phyloP scores from a whole-genome alignment of 2,797 vertebrate genomes.

The Oceanodroma leucorhoa region DNA sequence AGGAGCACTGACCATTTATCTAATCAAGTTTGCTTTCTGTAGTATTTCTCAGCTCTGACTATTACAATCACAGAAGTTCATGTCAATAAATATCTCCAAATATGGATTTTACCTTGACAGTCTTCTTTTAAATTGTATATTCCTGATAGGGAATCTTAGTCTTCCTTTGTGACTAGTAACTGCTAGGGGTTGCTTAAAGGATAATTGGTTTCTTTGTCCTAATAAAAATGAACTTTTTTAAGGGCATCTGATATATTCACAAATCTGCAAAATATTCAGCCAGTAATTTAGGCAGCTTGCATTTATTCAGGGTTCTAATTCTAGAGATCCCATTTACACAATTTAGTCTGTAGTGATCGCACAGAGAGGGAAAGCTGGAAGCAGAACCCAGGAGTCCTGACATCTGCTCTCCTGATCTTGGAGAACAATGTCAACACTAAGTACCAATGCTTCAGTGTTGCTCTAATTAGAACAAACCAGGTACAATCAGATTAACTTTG shows the following conservation, averaged over 20 bases:
- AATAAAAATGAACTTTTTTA: not conserved
- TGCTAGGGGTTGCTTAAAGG: not conserved
- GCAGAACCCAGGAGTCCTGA: not conserved
- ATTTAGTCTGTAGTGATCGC: not conserved
- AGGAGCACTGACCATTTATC: not conserved
- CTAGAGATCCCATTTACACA: not conserved
- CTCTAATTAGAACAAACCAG: not conserved
- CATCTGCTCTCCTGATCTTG: not conserved
- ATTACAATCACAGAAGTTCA: not conserved
- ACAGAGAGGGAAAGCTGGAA: not conserved
- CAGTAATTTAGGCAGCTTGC: not conserved
- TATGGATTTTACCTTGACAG: not conserved
- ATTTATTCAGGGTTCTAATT: not conserved
- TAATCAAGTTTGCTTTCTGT: not conserved
- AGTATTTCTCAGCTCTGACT: not conserved
- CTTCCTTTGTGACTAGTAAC: not conserved
- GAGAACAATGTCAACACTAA: not conserved
- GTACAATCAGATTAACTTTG: not conserved
- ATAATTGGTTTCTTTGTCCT: not conserved
- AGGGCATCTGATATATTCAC: not conserved
- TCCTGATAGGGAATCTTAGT: not conserved
- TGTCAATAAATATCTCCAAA: not conserved
- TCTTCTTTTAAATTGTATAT: not conserved
- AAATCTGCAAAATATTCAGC: not conserved
- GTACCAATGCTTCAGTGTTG: not conserved